Base-by-base conservation (phyloP, 2,888 invertebrate species). In the Pseudanteris insignis region DNA sequence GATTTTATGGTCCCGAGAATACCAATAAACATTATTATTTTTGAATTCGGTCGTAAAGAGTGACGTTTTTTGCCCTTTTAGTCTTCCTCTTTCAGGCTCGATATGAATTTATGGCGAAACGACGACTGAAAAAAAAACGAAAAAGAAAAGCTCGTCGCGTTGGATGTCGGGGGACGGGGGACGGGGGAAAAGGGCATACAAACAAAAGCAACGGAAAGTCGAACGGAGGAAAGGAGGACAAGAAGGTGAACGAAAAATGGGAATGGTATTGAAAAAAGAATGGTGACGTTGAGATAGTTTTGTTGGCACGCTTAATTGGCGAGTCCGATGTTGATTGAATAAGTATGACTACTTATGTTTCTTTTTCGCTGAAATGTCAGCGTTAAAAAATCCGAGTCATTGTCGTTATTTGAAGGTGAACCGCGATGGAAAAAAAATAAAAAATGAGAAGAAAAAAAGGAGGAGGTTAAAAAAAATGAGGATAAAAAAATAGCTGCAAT, bases 321-420 rank as follows among this genome's bases (percentile, higher is more conserved):
- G 26, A 51, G 47, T 10, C 36, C 38, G 26, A 44, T 53, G 28
- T 33, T 53, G 44, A 40, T 54, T 51, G 48, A 48, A 60, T 60
- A 53, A 54, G 43, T 41, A 40, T 18, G 53, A 33, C 43, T 28
- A 51, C 24, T 46, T 40, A 40, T 51, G 37, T 53, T 57, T 32
- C 30, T 32, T 48, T 36, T 46, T 30, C 9, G 10, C 4, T 29
- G 26, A 4, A 6, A 6, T n/a, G 3, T 26, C 9, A 32, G 43
- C 32, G 38, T 37, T 46, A 47, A 51, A 53, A 59, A 59, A 46
- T 46, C 47, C 53, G 32, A 46, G 53, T 59, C 59, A 59, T 59
- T 59, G 59, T 59, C 59, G 59, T 59, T 46, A 47, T 47, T 59
- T 36, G 59, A 59, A 53, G 59, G 59, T 53, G 28, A 59, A 59